Evolutionary conservation across 2,888 invertebrate genomes (phyloP), one percentile per base, ranked within the genome.

Genomic region (Parochlus steinenii): DNA sequence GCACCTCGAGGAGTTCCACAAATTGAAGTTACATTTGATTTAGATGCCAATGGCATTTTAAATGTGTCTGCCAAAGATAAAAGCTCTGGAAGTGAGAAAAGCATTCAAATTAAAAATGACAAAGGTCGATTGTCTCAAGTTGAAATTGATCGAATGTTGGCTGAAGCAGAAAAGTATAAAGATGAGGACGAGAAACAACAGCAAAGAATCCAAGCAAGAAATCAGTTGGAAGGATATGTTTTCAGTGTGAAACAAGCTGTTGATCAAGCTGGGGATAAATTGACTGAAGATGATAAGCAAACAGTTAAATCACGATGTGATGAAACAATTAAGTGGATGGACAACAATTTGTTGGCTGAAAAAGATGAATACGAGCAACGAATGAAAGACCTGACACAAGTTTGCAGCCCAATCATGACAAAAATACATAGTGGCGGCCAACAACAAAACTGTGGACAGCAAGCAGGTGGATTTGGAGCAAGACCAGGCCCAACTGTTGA

Each of bases 41-140:
- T 89, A 36, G 87, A 89, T 47, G 85, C 86, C 12, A 87, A 89
- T 50, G 87, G 89, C 40, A 89, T 90, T 40, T 54, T 86, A 3
- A 77, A 83, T 48, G 81, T 82, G 0, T 74, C 70, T 5, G 81
- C 80, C 8, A 68, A 71, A 47, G 86, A 87, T 47, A 71, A 65
- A 46, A 78, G 81, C 44, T 80, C 83, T 1, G 85, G 85, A 2
- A 74, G 71, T 39, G 71, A 72, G 1, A 80, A 82, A 50, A 72
- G 75, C 47, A 85, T 87, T 42, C 83, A 81, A 19, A 87, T 87
- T 39, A 79, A 79, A 4, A 86, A 86, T 48, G 86, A 87, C 50
- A 85, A 81, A 49, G 85, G 85, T 0, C 69, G 86, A 4, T 63
- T 87, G 7, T 78, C 73, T 38, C 82, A 85, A 52, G 75, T 72